A percentile compares a stretch with the other conserved stretches of the same genome.
Conservation (phyloP, 2,797 vertebrate genomes). For the Intellagama lesueurii region DNA sequence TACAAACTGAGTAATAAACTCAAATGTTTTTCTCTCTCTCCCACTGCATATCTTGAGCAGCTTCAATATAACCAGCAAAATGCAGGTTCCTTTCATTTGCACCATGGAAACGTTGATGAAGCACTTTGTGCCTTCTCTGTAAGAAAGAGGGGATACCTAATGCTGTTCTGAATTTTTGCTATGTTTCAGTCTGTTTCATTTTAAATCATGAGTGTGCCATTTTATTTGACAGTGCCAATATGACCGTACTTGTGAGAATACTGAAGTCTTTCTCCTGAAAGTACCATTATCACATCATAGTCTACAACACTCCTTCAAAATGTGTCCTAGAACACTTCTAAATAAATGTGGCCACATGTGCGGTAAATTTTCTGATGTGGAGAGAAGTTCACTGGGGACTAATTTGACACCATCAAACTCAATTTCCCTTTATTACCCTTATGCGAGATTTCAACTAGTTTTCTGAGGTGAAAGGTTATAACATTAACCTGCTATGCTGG, state of each 20-base stretch:
- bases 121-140: neutral
- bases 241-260: neutral
- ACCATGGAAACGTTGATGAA: slow-evolving; percentile 3
- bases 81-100: neutral
- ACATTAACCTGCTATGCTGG: slow-evolving; percentile 34
- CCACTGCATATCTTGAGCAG: neutral
- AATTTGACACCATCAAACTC: slow-evolving; percentile 71
- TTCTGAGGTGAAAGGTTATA: slow-evolving; percentile 71
- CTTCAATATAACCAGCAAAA: neutral
- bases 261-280: slow-evolving; percentile 27
- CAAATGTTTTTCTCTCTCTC: neutral
- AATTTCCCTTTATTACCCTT: slow-evolving; percentile 71
- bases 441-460: slow-evolving; percentile 73
- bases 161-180: slow-evolving; percentile 26
- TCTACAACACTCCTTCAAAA: slow-evolving; percentile 21
- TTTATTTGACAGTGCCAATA: neutral
- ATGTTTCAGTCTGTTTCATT: slow-evolving; percentile 18
- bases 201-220: neutral
- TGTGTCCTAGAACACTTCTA: slow-evolving; percentile 25
- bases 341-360: slow-evolving; percentile 57
- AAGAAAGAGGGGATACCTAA: slow-evolving; percentile 29
- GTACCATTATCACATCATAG: slow-evolving; percentile 18
- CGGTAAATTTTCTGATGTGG: slow-evolving; percentile 61
- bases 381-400: slow-evolving; percentile 65
- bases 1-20: neutral